Evolutionary conservation across 2,888 invertebrate species (phyloP).

Genomic region (Quadroppia sp.): DNA sequence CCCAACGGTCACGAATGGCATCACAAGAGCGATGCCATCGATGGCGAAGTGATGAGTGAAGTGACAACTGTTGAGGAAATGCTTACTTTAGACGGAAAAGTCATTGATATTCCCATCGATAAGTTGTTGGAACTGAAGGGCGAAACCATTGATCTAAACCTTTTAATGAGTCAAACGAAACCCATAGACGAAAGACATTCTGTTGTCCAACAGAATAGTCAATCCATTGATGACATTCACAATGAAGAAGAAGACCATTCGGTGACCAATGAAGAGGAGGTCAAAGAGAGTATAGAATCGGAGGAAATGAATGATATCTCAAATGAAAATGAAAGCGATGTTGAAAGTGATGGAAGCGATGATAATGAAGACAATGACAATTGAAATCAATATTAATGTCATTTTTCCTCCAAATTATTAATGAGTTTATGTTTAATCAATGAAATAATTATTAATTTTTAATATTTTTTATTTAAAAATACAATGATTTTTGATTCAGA

Average conservation of each 20-base stretch:
- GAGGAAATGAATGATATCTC: neutral
- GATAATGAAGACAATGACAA: neutral
- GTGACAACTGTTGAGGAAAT: conserved; percentile 27
- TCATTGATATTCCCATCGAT: conserved; percentile 35
- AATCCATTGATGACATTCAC: conserved; percentile 1
- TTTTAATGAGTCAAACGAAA: conserved; percentile 8
- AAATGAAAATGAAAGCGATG: neutral
- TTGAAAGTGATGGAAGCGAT: neutral
- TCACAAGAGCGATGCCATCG: neutral
- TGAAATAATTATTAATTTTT: too few relatives aligned
- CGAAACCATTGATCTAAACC: conserved; percentile 31
- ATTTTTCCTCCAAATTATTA: too few relatives aligned
- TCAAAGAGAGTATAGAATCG: neutral
- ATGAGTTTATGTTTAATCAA: too few relatives aligned
- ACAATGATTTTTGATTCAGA: too few relatives aligned
- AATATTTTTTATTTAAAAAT: too few relatives aligned
- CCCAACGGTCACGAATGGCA: conserved; percentile 3
- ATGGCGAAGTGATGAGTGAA: conserved; percentile 21
- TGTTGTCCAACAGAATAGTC: too few relatives aligned
- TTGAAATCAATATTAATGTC: too few relatives aligned
- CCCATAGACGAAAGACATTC: conserved; percentile 17
- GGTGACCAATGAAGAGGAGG: neutral
- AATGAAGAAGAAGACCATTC: neutral
- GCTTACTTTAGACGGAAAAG: conserved; percentile 37
- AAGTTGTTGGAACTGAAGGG: conserved; percentile 20